These are phyloP conservation scores for Margarornis squamiger DNA, from an alignment of 2,797 vertebrate genomes.

Conservation along the genomic window DNA sequence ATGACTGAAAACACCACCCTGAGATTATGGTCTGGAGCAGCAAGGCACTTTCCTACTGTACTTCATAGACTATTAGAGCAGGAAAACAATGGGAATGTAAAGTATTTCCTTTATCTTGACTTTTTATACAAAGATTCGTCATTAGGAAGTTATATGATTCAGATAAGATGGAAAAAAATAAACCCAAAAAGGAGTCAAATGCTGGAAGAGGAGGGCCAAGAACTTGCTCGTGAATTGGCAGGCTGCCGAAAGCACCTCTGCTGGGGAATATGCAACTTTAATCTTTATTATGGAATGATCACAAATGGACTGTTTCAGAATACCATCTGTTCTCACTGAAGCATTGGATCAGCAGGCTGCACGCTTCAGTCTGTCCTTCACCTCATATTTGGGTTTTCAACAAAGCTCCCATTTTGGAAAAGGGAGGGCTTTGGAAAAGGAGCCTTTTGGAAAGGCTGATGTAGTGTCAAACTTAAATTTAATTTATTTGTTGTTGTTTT, in stretches of 20 bases:
- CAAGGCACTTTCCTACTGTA: not conserved
- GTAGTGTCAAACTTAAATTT: not conserved
- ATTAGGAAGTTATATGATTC: not conserved
- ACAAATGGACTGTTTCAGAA: slow-evolving; percentile 70
- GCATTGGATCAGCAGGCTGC: slow-evolving; percentile 63
- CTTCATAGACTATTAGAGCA: not conserved
- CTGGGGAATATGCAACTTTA: slow-evolving; percentile 71
- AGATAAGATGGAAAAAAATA: slow-evolving; percentile 7
- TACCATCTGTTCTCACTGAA: slow-evolving; percentile 78
- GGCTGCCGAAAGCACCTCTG: slow-evolving; percentile 61
- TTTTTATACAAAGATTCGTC: slow-evolving; percentile 43
- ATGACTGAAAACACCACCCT: slow-evolving; percentile 44
- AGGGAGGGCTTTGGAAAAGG: not conserved
- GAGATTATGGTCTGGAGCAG: slow-evolving; percentile 60
- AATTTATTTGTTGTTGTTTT: too few species aligned
- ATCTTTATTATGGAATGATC: slow-evolving; percentile 76
- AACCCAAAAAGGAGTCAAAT: not conserved
- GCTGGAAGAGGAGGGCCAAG: slow-evolving; percentile 54
- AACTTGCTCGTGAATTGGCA: slow-evolving; percentile 56
- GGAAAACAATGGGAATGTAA: slow-evolving; percentile 30
- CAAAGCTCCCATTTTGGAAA: slow-evolving; percentile 29
- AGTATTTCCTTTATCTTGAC: slow-evolving; percentile 8
- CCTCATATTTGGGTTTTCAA: slow-evolving; percentile 43
- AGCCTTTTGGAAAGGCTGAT: not conserved
- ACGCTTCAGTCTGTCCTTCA: slow-evolving; percentile 66